Evolutionary conservation across 1,140 invertebrate genomes (phyloP).

Genomic region (Pemphigus obesinymphae): DNA sequence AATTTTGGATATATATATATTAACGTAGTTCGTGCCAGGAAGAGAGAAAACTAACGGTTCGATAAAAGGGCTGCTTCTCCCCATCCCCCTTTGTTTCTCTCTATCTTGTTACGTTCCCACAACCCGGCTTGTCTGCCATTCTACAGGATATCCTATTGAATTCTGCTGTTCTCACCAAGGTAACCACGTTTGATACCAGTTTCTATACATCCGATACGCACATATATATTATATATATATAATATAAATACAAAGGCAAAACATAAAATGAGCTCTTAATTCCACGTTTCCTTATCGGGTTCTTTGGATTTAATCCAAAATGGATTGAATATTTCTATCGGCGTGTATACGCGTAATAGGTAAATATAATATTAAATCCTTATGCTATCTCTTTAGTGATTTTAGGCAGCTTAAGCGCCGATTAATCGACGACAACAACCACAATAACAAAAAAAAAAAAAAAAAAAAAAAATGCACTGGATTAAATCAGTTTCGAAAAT

Average conservation of each 20-base stretch:
- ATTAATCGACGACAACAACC: neutral
- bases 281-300: neutral
- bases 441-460: too few relatives aligned
- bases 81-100: neutral
- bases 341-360: neutral
- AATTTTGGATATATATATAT: conserved; percentile 27
- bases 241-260: neutral
- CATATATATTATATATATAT: too few relatives aligned
- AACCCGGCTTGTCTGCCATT: neutral
- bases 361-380: neutral
- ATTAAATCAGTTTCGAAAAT: too few relatives aligned
- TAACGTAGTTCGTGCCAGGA: neutral
- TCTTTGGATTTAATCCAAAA: neutral
- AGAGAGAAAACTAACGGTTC: conserved; percentile 29
- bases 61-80: conserved; percentile 18
- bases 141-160: conserved; percentile 8
- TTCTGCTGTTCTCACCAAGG: neutral
- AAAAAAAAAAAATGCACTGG: too few relatives aligned
- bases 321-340: neutral
- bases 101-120: neutral
- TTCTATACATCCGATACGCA: neutral
- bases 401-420: neutral
- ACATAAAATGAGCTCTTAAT: neutral
- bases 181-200: neutral
- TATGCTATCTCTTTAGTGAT: neutral